Percentiles rank a stretch among this genome's conserved stretches.
These are phyloP conservation scores for Pseudolycoriella hygida DNA, from an alignment of 2,888 invertebrate species.

Conservation along the genomic window DNA sequence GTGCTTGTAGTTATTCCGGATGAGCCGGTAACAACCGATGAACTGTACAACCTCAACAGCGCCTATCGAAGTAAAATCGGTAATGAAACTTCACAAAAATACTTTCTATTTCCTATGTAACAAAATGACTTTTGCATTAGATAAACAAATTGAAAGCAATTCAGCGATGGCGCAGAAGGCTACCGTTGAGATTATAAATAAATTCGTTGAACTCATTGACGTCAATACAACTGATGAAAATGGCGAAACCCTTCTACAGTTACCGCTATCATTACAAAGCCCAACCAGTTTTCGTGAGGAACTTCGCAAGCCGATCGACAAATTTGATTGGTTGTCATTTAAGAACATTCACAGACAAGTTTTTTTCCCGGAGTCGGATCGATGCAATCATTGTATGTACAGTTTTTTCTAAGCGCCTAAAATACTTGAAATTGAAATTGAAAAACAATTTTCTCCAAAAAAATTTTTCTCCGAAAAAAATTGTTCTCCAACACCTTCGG, in stretches of 20 bases:
- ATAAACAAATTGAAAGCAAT: slow-evolving; percentile 35
- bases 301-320: slow-evolving; percentile 21
- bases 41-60: slow-evolving; percentile 45
- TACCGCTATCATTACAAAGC: slow-evolving; percentile 37
- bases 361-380: slow-evolving; percentile 19
- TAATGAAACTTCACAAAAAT: too few species aligned
- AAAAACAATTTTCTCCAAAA: too few species aligned
- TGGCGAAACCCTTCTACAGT: slow-evolving; percentile 32
- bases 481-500: too few species aligned
- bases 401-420: too few species aligned
- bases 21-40: slow-evolving; percentile 38
- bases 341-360: slow-evolving; percentile 23
- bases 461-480: too few species aligned
- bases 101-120: too few species aligned
- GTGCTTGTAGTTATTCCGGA: slow-evolving; percentile 43
- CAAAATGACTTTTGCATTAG: slow-evolving; percentile 15
- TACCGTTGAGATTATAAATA: slow-evolving; percentile 57
- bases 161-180: slow-evolving; percentile 55
- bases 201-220: slow-evolving; percentile 42
- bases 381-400: slow-evolving; percentile 15
- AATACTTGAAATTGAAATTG: too few species aligned
- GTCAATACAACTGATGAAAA: slow-evolving; percentile 10
- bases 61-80: slow-evolving; percentile 27
- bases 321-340: slow-evolving; percentile 27
- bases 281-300: slow-evolving; percentile 27